Evolutionary conservation across 92 coral and sea anemone genomes (phyloP), one percentile per base, ranked within the genome.

Genomic region (Palythoa heliodiscus): DNA sequence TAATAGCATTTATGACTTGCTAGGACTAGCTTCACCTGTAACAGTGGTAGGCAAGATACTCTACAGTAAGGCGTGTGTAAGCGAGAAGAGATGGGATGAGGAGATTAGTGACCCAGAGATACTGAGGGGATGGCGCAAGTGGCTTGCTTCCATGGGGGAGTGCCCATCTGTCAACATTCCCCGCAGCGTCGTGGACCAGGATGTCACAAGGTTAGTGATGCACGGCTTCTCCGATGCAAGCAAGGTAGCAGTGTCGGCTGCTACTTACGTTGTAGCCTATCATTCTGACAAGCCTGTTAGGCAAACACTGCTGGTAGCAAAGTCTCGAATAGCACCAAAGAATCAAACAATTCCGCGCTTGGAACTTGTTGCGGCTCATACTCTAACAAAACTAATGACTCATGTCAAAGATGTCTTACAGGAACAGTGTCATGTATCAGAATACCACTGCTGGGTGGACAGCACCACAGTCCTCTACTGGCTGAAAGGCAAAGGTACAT

Each of bases 211-310:
- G 71, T 52, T 88, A 12, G 80, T 79, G 60, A 52, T 89, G 9
- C 91, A 92, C 48, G 91, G 91, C 11, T 92, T 92, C 76, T 10
- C 88, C 7, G 93, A 92, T 43, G 93, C 93, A 0, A 90, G 95
- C 90, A 71, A 85, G 20, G 70, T 52, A 4, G 91, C 82, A 25
- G 93, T 90, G 13, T 90, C 76, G 20, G 85, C 91, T 1, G 88
- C 87, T 5, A 7, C 86, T 9, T 60, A 60, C 5, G 24, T 60
- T 16, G 68, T 60, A 15, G 68, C 68, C n/a, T 20, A 60, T 60
- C 68, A 60, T 60, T 19, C 20, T 1, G 68, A 60, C 8, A 60
- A 60, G 22, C 70, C 83, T 50, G 82, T 87, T 54, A 37, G 52
- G 16, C 89, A 85, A 61, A 84, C 85, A 70, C 84, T 91, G 70